These are phyloP conservation scores for Leptinotarsa juncta DNA, from an alignment of 2,888 invertebrate species.

Conservation along the genomic window DNA sequence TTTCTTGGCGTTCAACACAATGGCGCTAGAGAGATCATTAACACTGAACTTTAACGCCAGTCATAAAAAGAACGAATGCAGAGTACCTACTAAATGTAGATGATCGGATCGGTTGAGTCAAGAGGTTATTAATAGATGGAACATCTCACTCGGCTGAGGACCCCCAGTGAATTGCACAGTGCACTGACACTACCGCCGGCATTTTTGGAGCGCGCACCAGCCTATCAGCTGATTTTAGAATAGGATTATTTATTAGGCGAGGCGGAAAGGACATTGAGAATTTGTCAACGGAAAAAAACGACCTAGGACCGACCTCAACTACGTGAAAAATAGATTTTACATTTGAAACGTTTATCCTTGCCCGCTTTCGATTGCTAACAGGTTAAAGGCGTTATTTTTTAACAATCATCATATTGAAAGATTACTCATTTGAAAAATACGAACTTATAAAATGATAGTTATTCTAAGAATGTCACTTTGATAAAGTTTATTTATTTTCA, in stretches of 20 bases:
- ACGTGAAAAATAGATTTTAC: slow-evolving; percentile 8
- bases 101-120: slow-evolving; percentile 32
- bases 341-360: not conserved
- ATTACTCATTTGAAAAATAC: too few relatives aligned
- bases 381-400: not conserved
- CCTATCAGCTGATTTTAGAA: slow-evolving; percentile 48
- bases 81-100: slow-evolving; percentile 39
- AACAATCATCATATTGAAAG: too few relatives aligned
- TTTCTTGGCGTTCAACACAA: slow-evolving; percentile 21
- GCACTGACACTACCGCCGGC: slow-evolving; percentile 44
- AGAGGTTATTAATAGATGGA: slow-evolving; percentile 38
- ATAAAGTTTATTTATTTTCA: too few relatives aligned
- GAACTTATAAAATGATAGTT: too few relatives aligned
- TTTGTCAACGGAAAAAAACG: slow-evolving; percentile 15
- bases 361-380: not conserved
- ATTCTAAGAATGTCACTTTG: too few relatives aligned
- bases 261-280: slow-evolving; percentile 5
- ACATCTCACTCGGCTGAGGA: slow-evolving; percentile 34
- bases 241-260: slow-evolving; percentile 35
- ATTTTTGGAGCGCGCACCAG: slow-evolving; percentile 42
- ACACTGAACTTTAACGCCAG: slow-evolving; percentile 30
- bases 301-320: slow-evolving; percentile 12
- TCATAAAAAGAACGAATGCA: slow-evolving; percentile 29
- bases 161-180: slow-evolving; percentile 45
- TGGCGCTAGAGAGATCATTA: slow-evolving; percentile 24